phyloP scores from a whole-genome alignment of 2,113 vertebrate species.

The Daboia siamensis region DNA sequence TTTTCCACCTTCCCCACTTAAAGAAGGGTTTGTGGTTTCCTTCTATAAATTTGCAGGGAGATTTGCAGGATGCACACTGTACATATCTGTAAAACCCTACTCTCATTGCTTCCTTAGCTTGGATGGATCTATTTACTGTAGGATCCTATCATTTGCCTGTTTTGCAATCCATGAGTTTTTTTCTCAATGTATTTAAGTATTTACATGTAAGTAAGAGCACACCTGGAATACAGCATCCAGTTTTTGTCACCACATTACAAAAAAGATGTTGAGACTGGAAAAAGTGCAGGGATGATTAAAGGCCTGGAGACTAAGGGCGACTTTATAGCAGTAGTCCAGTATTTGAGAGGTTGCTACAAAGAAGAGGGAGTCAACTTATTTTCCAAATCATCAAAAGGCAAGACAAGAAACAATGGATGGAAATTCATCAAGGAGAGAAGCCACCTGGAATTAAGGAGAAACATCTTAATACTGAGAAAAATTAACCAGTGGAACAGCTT shows the following conservation, averaged over 20 bases:
- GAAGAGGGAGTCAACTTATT: neutral
- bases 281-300: neutral
- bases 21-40: neutral
- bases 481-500: neutral
- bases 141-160: neutral
- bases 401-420: neutral
- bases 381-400: neutral
- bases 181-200: neutral
- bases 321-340: neutral
- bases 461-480: neutral
- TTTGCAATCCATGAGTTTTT: neutral
- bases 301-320: neutral
- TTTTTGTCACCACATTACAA: neutral
- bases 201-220: neutral
- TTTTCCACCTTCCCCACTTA: neutral
- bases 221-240: neutral
- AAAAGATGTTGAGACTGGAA: neutral
- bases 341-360: neutral
- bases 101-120: neutral
- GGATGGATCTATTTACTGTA: neutral
- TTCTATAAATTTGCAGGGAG: neutral
- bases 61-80: neutral
- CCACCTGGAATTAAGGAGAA: neutral
- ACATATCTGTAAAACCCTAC: neutral
- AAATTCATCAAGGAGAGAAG: neutral